phyloP scores from a whole-genome alignment of 2,888 invertebrate species.

The Mamestra brassicae region DNA sequence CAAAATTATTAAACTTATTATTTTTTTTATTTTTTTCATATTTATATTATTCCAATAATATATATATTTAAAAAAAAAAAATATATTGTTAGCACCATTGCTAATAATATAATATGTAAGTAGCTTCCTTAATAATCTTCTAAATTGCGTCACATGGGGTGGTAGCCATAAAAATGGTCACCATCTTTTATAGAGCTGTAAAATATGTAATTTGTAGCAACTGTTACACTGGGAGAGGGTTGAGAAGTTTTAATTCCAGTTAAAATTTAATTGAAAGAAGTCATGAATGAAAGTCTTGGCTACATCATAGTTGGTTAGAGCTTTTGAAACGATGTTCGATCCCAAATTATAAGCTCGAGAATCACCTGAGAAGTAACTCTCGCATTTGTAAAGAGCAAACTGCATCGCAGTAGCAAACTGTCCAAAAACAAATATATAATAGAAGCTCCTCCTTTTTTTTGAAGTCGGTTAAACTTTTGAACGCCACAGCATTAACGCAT shows the following conservation, averaged over 20 bases:
- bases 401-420: no score
- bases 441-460: no score
- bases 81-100: neutral
- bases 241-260: conserved; percentile 21
- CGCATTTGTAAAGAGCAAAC: no score
- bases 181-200: conserved; percentile 39
- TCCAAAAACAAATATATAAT: no score
- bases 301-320: neutral
- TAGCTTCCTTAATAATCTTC: conserved; percentile 13
- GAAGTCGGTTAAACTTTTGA: no score
- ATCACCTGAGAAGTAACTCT: no score
- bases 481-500: no score
- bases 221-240: conserved; percentile 16
- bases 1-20: no score
- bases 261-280: neutral
- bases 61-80: no score
- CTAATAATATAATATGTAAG: neutral
- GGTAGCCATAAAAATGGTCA: conserved; percentile 14
- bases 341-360: neutral
- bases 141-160: conserved; percentile 12
- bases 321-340: neutral
- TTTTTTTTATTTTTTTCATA: no score
- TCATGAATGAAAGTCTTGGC: no score
- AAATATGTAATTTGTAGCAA: conserved; percentile 35
- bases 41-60: no score